Evolutionary conservation across 2,797 vertebrate genomes (phyloP).

Genomic region (Micropoecilia bifurca): DNA sequence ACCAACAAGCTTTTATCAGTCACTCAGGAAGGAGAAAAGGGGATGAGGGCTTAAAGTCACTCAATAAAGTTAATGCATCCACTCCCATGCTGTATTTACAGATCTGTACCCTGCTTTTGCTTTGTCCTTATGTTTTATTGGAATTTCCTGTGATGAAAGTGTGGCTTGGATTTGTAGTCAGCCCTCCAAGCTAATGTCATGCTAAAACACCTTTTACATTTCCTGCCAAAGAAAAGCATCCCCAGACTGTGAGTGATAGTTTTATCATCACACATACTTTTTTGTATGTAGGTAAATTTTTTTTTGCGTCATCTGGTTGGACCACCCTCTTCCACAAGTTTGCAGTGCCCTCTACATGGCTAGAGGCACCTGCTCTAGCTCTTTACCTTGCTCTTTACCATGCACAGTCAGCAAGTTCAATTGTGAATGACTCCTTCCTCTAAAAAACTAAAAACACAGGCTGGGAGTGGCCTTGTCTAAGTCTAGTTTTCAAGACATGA

Average conservation of each 20-base stretch:
- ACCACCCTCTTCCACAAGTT: not conserved
- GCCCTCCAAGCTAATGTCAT: not conserved
- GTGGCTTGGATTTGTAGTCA: not conserved
- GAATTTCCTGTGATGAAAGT: not conserved
- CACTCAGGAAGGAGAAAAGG: conserved; percentile 23
- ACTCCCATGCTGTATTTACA: not conserved
- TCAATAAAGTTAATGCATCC: not conserved
- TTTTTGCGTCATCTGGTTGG: not conserved
- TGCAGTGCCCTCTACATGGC: not conserved
- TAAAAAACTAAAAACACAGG: too few species aligned
- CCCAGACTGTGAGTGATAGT: not conserved
- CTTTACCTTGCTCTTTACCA: too few species aligned
- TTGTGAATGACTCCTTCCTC: too few species aligned
- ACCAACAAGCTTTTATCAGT: conserved; percentile 45
- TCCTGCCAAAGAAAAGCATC: too few species aligned
- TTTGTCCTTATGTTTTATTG: not conserved
- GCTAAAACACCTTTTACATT: not conserved
- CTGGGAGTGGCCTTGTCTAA: too few species aligned
- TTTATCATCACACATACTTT: not conserved
- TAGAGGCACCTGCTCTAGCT: too few species aligned
- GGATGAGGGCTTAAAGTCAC: not conserved
- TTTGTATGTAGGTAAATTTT: not conserved
- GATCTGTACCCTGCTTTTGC: not conserved
- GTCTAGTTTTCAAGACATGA: too few species aligned
- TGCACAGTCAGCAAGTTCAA: too few species aligned